These are phyloP conservation scores for Cotesia typhae DNA, from an alignment of 1,140 invertebrate genomes.

Conservation along the genomic window DNA sequence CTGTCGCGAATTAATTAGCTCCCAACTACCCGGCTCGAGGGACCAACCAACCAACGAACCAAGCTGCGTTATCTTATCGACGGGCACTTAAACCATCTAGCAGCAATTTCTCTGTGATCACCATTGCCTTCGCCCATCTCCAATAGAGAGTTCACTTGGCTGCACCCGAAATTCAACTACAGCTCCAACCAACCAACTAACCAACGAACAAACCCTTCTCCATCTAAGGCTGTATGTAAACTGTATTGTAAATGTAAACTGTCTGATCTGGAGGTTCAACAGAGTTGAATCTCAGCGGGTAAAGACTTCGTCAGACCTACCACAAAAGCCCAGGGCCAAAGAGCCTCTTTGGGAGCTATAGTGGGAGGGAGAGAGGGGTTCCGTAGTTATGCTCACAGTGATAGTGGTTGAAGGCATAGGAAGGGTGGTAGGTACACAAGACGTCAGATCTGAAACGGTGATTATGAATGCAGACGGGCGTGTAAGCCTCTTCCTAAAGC, in stretches of 20 bases:
- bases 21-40: conserved; percentile 41
- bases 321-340: too few relatives aligned
- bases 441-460: conserved; percentile 59
- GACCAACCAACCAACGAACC: neutral
- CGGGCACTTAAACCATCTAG: conserved; percentile 60
- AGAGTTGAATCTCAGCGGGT: neutral
- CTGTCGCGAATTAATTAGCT: conserved; percentile 63
- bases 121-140: conserved; percentile 20
- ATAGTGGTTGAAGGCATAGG: conserved; percentile 12
- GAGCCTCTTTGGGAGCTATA: neutral
- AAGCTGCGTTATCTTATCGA: conserved; percentile 63
- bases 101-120: conserved; percentile 16
- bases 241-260: neutral
- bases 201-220: neutral
- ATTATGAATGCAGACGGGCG: conserved; percentile 61
- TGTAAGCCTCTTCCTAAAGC: conserved; percentile 51
- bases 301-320: too few relatives aligned
- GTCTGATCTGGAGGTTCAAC: neutral
- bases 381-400: conserved; percentile 26
- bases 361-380: neutral
- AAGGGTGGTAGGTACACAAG: conserved; percentile 46
- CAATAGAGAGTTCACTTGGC: neutral
- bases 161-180: neutral
- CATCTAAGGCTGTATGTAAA: too few relatives aligned
- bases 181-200: neutral